Percentiles rank a stretch among this genome's conserved stretches.
Evolutionary conservation across 2,113 vertebrate genomes (phyloP).

Genomic region (Protobothrops flavoviridis): DNA sequence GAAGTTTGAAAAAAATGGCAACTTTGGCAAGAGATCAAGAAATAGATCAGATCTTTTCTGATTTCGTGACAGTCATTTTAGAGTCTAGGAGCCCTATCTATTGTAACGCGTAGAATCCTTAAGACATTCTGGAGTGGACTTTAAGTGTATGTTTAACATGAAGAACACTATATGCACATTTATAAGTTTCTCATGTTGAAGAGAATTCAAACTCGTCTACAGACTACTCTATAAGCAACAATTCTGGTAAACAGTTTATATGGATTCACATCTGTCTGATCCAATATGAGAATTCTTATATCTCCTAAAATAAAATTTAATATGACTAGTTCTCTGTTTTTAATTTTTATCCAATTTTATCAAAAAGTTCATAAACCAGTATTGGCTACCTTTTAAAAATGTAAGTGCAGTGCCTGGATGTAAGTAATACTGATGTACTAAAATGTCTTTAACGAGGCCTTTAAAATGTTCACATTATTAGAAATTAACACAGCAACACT

Average conservation of each 20-base stretch:
- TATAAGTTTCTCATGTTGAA: background rate
- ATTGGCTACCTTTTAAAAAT: background rate
- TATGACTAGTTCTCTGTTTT: slow-evolving; percentile 15
- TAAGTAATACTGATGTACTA: background rate
- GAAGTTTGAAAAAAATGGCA: background rate
- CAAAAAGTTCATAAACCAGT: background rate
- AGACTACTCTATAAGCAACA: background rate
- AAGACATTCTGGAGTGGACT: background rate
- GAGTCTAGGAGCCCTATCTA: background rate
- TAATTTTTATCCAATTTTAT: background rate
- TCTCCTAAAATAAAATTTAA: background rate
- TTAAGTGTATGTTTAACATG: background rate
- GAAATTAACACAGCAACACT: background rate
- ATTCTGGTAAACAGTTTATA: background rate
- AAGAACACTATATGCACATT: background rate
- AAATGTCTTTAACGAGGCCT: background rate
- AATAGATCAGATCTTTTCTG: background rate
- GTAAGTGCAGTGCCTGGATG: background rate
- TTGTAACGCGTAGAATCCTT: background rate
- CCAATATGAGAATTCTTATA: background rate
- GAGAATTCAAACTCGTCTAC: background rate
- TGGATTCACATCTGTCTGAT: background rate
- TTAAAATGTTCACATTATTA: background rate
- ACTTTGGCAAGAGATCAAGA: background rate
- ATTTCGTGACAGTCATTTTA: background rate